phyloP scores from a whole-genome alignment of 2,113 vertebrate species.

The Abramis brama region DNA sequence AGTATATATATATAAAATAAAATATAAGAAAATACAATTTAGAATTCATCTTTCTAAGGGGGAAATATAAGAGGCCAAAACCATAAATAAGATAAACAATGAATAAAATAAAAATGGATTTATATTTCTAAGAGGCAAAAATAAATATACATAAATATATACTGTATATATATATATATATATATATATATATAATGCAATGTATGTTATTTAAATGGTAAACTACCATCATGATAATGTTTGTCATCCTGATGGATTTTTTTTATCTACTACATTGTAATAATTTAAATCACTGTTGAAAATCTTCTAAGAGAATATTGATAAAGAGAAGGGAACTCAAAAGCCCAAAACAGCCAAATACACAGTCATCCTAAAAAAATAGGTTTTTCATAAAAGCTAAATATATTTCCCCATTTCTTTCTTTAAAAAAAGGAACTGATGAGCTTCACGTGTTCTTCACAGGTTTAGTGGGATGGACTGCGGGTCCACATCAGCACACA shows the following conservation, averaged over 20 bases:
- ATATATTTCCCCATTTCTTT: background rate
- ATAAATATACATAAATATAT: no score
- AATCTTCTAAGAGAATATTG: background rate
- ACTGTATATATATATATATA: no score
- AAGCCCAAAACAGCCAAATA: background rate
- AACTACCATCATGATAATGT: background rate
- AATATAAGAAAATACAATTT: background rate
- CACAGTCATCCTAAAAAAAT: background rate
- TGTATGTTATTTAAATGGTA: background rate
- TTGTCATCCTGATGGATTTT: background rate
- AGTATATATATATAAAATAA: background rate
- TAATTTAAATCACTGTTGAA: background rate
- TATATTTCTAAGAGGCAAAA: no score
- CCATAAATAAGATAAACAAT: no score
- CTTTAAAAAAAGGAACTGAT: background rate
- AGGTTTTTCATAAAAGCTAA: no score
- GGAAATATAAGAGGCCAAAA: no score
- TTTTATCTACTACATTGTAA: background rate
- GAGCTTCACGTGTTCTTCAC: background rate
- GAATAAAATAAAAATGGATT: no score
- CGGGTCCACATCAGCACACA: constrained; percentile 1
- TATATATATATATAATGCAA: background rate
- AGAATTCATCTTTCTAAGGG: no score
- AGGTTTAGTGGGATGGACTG: background rate
- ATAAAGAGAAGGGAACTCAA: background rate